Percentiles rank a stretch among this genome's conserved stretches.
phyloP scores from a whole-genome alignment of 1,140 invertebrate species.

The Lycorma delicatula region DNA sequence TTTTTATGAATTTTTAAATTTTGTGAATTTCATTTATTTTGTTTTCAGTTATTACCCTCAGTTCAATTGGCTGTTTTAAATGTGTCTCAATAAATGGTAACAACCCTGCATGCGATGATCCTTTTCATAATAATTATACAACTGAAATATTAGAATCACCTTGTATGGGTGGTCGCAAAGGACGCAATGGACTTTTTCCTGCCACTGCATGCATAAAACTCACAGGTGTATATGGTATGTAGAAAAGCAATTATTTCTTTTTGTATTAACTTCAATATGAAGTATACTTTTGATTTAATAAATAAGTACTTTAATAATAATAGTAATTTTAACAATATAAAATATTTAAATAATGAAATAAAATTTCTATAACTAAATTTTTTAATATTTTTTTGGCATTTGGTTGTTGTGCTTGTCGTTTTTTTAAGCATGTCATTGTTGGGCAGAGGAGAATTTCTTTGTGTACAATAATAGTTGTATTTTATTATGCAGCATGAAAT shows the following conservation, averaged over 20 bases:
- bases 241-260: not conserved
- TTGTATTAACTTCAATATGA: not conserved
- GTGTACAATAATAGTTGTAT: no score
- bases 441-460: no score
- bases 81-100: slow-evolving; percentile 85
- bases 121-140: slow-evolving; percentile 91
- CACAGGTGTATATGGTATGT: slow-evolving; percentile 70
- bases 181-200: slow-evolving; percentile 86
- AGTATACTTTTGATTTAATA: not conserved
- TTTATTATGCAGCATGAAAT: no score
- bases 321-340: not conserved
- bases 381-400: no score
- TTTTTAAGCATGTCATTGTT: no score
- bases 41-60: slow-evolving; percentile 1
- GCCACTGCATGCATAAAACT: slow-evolving; percentile 96
- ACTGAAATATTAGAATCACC: slow-evolving; percentile 74
- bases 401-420: no score
- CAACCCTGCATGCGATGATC: slow-evolving; percentile 87
- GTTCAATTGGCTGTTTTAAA: slow-evolving; percentile 86
- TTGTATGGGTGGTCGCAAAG: slow-evolving; percentile 87
- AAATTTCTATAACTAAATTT: no score
- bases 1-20: no score
- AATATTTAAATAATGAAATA: no score
- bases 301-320: not conserved
- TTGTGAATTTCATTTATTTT: no score